Evolutionary conservation across 2,888 invertebrate species (phyloP), one percentile per base, ranked within the genome.

Genomic region (Pterobdella sp.): DNA sequence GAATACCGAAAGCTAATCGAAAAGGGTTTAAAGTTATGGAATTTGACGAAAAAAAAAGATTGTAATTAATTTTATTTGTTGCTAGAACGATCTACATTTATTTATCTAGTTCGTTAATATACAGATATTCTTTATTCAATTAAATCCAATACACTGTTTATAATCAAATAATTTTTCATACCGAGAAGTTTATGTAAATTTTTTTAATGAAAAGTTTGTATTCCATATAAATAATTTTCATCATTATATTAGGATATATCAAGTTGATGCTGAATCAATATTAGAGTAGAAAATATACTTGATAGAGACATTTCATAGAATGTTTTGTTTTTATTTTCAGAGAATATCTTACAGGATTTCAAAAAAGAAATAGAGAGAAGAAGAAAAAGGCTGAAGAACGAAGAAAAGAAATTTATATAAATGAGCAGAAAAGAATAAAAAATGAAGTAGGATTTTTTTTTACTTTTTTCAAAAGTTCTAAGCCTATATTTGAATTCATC

Each of bases 291-390:
- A n/a, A 42, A 42, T 42, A 42, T 22, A 42, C n/a, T 42, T 42
- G 49, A 42, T 22, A 14, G 22, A 42, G 7, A 14, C 22, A 42
- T 14, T 42, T 14, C 49, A 42, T 42, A 14, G 22, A 42, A 14
- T 14, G 10, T 42, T 22, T 7, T 14, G 7, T 42, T 14, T 42
- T 42, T 42, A 42, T 42, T 42, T 42, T 31, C 60, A 71, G 71
- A 34, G 71, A 71, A 71, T 71, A 71, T 71, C 34, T 71, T 34
- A 71, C 71, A 0, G 71, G 71, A 22, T 71, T 71, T 71, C 71
- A 52, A 32, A 71, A 71, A 71, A 52, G 71, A 52, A 71, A 71
- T 34, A 60, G 34, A 10, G 71, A 71, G 34, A 52, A 52, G 52
- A 56, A 52, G 60, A 49, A 71, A 34, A 56, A 34, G 26, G 71